Conservation (phyloP, 2,888 invertebrate genomes). For the Platycnemis pennipes region DNA sequence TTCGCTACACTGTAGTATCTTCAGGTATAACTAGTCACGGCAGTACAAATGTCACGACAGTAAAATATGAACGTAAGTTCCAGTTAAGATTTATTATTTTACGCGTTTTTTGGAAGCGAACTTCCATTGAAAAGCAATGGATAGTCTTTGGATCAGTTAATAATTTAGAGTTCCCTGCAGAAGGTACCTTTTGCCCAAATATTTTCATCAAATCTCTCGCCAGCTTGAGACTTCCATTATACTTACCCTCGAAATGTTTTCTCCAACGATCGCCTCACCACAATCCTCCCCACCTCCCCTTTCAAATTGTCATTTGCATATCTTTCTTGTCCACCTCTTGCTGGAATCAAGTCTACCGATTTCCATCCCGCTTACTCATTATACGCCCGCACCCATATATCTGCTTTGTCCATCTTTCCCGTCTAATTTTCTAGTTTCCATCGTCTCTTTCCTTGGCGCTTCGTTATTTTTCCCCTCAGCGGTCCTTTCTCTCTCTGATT, state of each 20-base stretch:
- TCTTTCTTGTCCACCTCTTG: background rate
- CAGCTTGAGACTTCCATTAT: background rate
- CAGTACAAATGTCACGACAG: no score
- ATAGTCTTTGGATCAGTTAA: no score
- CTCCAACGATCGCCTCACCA: background rate
- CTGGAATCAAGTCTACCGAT: background rate
- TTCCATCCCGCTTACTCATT: background rate
- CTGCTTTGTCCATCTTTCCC: background rate
- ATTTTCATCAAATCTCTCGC: background rate
- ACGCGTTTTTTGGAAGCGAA: no score
- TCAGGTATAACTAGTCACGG: no score
- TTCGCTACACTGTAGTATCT: no score
- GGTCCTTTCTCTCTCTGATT: background rate
- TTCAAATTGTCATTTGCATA: constrained; percentile 20
- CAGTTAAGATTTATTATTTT: no score
- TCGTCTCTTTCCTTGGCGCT: no score
- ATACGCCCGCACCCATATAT: background rate
- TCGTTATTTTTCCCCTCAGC: background rate
- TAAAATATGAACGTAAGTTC: no score
- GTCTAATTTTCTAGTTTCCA: no score
- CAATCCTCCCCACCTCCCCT: background rate
- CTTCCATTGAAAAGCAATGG: no score
- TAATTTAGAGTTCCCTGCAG: no score
- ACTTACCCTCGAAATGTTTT: background rate
- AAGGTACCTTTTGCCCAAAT: no score